Evolutionary conservation across 2,113 vertebrate species (phyloP).

Genomic region (Spilogale gracilis): DNA sequence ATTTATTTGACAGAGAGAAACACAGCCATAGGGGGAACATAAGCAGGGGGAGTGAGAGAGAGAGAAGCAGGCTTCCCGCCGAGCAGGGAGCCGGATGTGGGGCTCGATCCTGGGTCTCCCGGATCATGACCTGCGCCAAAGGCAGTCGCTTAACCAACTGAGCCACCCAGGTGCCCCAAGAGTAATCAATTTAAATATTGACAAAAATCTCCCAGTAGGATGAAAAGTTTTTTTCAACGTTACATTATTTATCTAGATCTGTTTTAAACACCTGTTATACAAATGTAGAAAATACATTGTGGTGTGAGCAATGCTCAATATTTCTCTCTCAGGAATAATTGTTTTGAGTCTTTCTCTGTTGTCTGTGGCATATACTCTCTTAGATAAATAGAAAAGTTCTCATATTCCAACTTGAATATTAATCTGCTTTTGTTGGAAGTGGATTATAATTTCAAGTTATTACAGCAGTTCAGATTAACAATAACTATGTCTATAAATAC

Average conservation of each 20-base stretch:
- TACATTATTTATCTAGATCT: not conserved
- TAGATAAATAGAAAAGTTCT: not conserved
- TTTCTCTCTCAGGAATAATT: not conserved
- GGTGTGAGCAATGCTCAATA: accelerated
- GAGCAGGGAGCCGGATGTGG: too few species aligned
- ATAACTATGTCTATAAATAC: not conserved
- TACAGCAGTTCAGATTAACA: not conserved
- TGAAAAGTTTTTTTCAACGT: not conserved
- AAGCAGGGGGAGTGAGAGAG: too few species aligned
- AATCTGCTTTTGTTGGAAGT: not conserved
- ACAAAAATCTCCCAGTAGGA: not conserved
- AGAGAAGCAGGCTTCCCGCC: too few species aligned
- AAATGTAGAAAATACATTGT: not conserved
- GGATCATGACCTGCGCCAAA: too few species aligned
- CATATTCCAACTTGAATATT: not conserved
- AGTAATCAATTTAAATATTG: not conserved
- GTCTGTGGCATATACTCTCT: not conserved
- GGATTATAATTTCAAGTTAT: not conserved
- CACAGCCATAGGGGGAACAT: too few species aligned
- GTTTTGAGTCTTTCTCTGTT: not conserved
- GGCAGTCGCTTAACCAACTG: too few species aligned
- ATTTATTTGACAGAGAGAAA: too few species aligned
- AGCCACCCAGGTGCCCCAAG: not conserved
- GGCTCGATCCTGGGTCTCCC: too few species aligned
- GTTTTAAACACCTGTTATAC: not conserved